Evolutionary conservation across 2,888 invertebrate genomes (phyloP).

Genomic region (Acanthosoma haemorrhoidale): DNA sequence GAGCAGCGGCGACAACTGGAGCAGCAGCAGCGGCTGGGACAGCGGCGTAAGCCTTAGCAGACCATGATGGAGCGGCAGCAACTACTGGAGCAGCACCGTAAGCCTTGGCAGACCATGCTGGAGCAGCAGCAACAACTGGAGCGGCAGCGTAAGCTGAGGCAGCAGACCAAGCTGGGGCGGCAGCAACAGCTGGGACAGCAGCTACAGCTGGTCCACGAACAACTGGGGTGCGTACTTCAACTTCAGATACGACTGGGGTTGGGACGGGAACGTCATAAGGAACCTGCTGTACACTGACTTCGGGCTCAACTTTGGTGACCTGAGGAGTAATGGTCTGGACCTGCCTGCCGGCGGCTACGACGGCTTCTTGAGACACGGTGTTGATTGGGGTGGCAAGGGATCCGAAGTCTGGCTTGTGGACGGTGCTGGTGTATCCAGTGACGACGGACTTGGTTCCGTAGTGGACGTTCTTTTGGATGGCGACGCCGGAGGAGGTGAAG

Average conservation of each 20-base stretch:
- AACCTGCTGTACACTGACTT: slow-evolving; percentile 43
- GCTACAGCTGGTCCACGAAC: slow-evolving; percentile 40
- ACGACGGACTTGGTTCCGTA: slow-evolving; percentile 45
- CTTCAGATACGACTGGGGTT: slow-evolving; percentile 43
- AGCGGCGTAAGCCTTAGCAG: not conserved
- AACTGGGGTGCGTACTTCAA: slow-evolving; percentile 42
- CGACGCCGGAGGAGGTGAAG: slow-evolving; percentile 41
- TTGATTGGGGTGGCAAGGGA: slow-evolving; percentile 42
- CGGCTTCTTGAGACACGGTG: slow-evolving; percentile 43
- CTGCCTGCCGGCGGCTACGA: slow-evolving; percentile 45
- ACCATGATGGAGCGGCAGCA: not conserved
- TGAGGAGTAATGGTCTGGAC: slow-evolving; percentile 45
- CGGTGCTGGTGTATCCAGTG: slow-evolving; percentile 44
- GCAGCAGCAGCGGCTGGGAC: not conserved
- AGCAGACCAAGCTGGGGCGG: slow-evolving; percentile 42
- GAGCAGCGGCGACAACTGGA: not conserved
- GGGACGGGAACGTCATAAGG: slow-evolving; percentile 42
- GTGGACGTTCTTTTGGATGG: slow-evolving; percentile 44
- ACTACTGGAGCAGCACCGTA: slow-evolving; percentile 7
- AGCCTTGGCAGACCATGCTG: not conserved
- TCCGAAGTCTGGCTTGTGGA: slow-evolving; percentile 45
- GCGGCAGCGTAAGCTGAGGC: slow-evolving; percentile 40
- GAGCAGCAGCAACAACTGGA: not conserved
- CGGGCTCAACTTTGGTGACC: slow-evolving; percentile 45
- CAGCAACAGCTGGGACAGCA: slow-evolving; percentile 40